Conservation (phyloP, 2,888 invertebrate species). For the Plutella xylostella region DNA sequence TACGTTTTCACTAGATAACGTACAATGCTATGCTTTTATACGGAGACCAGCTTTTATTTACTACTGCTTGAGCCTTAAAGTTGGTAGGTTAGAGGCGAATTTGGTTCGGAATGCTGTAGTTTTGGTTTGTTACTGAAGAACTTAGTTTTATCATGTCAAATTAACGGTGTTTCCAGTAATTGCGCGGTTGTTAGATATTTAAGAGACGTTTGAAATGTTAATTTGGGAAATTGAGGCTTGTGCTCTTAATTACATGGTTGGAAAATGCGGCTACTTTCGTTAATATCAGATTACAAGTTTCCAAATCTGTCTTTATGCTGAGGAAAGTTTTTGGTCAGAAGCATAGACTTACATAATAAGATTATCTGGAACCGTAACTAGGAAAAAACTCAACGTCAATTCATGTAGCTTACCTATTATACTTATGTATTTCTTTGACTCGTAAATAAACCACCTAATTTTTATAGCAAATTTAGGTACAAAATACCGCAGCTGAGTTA, state of each 20-base stretch:
- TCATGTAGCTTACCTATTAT: too few relatives aligned
- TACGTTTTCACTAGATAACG: conserved; percentile 46
- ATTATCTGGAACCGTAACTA: too few relatives aligned
- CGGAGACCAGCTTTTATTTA: conserved; percentile 17
- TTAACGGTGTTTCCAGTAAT: conserved; percentile 40
- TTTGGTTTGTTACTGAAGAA: conserved; percentile 12
- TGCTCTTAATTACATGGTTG: neutral
- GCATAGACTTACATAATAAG: too few relatives aligned
- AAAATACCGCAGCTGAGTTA: too few relatives aligned
- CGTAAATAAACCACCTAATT: too few relatives aligned
- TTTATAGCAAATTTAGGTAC: too few relatives aligned
- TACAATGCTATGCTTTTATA: conserved; percentile 36
- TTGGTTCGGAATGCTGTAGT: conserved; percentile 14
- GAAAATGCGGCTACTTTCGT: too few relatives aligned
- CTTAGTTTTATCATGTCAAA: conserved; percentile 19
- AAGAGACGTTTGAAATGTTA: conserved; percentile 13
- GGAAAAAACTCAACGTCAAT: too few relatives aligned
- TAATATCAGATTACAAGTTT: too few relatives aligned
- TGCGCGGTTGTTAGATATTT: conserved; percentile 18
- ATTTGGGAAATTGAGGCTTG: conserved; percentile 14
- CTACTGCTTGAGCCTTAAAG: conserved; percentile 22
- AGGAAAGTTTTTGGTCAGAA: too few relatives aligned
- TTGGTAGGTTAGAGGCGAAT: conserved; percentile 15
- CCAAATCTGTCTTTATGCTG: too few relatives aligned
- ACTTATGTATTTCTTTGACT: too few relatives aligned